Evolutionary conservation across 2,113 vertebrate genomes (phyloP), one percentile per base, ranked within the genome.

Genomic region (Rhinogobius similis): DNA sequence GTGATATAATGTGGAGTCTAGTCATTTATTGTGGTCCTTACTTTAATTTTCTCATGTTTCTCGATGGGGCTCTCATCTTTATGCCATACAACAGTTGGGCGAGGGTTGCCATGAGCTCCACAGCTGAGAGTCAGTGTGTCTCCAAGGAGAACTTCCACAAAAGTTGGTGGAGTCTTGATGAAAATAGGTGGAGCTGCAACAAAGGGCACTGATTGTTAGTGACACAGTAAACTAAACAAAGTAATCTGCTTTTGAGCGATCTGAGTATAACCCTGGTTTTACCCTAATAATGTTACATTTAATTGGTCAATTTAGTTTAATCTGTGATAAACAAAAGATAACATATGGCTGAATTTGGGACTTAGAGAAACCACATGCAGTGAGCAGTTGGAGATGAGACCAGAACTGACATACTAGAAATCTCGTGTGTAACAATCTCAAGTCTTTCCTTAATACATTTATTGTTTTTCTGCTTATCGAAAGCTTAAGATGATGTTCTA

Each of bases 121-220:
- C 97, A 99, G 73, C 90, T 95, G 39, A 99, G 94, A 23, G 91
- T 93, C 79, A 98, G 77, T 0, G 94, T 63, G 27, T 96, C 94
- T 58, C 77, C 93, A 21, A 95, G 93, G 76, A 91, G 87, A 67
- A 95, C 94, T 82, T 99, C 97, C 59, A 98, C 85, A 0, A 95
- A 93, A 0, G 90, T 87, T 0, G 97, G 96, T 0, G 97, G 96
- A 0, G 89, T 96, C 88, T 94, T 94, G 82, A 94, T 89, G 72
- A 99, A 96, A 29, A 93, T 87, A 21, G 97, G 97, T 26, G 97
- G 95, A 0, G 95, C 97, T 99, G 78, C 0, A 70, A 68, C 63
- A 83, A 73, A 24, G 8, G 4, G 16, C 13, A 56, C n/a, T 27
- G 18, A 67, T 41, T 46, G 39, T 21, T 20, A 71, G 66, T 36